Conservation (phyloP, 1,140 invertebrate genomes). For the Cotesia vestalis region DNA sequence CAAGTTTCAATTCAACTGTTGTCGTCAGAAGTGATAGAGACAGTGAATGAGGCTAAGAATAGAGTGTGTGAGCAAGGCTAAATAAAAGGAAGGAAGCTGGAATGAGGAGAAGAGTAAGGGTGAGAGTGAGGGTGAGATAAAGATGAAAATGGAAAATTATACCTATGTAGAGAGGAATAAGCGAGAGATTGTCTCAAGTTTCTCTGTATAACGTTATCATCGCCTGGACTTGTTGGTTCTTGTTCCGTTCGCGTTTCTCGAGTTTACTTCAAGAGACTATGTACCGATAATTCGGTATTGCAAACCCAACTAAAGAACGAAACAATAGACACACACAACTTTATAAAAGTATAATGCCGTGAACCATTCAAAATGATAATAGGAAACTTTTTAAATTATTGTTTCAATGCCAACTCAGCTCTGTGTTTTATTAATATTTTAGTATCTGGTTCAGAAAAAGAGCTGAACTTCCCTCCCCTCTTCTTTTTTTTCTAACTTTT, state of each 20-base stretch:
- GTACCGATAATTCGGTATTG: conserved; percentile 14
- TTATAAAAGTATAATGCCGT: conserved; percentile 14
- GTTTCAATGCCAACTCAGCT: neutral
- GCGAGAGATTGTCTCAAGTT: neutral
- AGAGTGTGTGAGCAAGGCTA: too few relatives aligned
- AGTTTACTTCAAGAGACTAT: too few relatives aligned
- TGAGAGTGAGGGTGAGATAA: neutral
- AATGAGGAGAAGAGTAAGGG: neutral
- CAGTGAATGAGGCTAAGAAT: neutral
- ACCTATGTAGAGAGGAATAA: neutral
- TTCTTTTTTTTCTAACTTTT: too few relatives aligned
- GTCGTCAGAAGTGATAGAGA: conserved; percentile 26
- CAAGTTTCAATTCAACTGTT: conserved; percentile 50
- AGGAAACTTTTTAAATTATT: conserved; percentile 37
- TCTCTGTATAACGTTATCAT: too few relatives aligned
- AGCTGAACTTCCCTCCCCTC: too few relatives aligned
- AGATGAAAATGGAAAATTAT: neutral
- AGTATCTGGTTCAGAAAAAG: too few relatives aligned
- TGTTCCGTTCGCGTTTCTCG: too few relatives aligned
- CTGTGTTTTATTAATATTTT: too few relatives aligned
- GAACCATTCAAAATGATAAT: conserved; percentile 52
- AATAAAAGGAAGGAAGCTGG: conserved; percentile 9
- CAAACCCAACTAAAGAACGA: neutral
- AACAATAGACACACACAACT: neutral
- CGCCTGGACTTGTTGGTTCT: too few relatives aligned